Evolutionary conservation across 2,113 vertebrate genomes (phyloP).

Genomic region (Athene cunicularia): DNA sequence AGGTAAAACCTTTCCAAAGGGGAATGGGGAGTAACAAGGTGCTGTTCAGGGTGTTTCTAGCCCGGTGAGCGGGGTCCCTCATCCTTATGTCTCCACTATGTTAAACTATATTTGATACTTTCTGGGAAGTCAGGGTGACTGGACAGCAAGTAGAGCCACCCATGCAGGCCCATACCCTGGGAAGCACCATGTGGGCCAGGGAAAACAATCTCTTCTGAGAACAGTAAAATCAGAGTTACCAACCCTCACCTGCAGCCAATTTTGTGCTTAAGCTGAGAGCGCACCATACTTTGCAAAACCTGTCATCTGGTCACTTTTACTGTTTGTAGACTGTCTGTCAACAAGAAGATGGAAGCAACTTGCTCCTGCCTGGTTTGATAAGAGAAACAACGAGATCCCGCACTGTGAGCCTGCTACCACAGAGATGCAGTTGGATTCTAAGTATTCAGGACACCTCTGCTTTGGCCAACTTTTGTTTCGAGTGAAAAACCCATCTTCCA

Average conservation of each 20-base stretch:
- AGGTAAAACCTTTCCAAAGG: not conserved
- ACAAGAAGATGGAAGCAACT: not conserved
- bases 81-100: not conserved
- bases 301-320: not conserved
- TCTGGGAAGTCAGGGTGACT: not conserved
- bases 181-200: not conserved
- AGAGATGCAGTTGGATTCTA: not conserved
- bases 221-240: not conserved
- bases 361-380: not conserved
- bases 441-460: not conserved
- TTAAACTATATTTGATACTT: accelerated
- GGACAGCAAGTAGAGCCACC: not conserved
- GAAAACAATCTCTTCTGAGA: not conserved
- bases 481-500: not conserved
- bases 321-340: not conserved
- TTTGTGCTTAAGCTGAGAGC: not conserved
- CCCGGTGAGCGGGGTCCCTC: accelerated
- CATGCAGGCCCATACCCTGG: not conserved
- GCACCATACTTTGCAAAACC: not conserved
- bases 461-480: not conserved
- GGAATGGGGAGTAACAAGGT: not conserved
- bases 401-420: not conserved
- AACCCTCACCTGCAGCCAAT: not conserved
- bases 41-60: not conserved
- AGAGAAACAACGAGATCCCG: not conserved